Evolutionary conservation across 2,113 vertebrate species (phyloP), one percentile per base, ranked within the genome.

Genomic region (Zonotrichia leucophrys): DNA sequence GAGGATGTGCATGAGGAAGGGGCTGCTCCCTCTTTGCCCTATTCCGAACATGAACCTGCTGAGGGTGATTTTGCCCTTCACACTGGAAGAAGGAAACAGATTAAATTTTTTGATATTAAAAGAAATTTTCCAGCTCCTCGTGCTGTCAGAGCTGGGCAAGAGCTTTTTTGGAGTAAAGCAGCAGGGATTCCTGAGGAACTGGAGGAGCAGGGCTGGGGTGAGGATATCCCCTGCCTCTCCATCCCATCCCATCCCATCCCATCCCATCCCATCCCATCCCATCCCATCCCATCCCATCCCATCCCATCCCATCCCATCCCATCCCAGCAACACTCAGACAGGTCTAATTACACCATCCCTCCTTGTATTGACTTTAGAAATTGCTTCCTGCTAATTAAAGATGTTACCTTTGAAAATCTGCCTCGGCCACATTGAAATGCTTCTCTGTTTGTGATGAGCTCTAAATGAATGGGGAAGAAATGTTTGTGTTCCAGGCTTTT

Each of bases 311-410:
- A 50, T 70, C 35, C 66, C 66, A 47, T n/a, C 70, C 73, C 56
- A 56, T 20, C 14, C 47, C 39, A 1, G 55, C 28, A 37, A 20
- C 37, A 3, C 75, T 24, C 47, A 69, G 56, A 72, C 58, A 76
- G 0, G 0, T 84, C 55, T 66, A 39, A 80, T 88, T 83, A 20
- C 16, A 0, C 3, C 56, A 7, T 8, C 30, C 35, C 76, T 0
- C 35, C 72, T 28, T 17, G 5, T 95, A 80, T 72, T 96, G 82
- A 56, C 89, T 94, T 89, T 72, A 78, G 68, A 91, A 93, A 95
- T 94, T 73, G 50, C 63, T 83, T 94, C 31, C 7, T 23, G 73
- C n/a, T 96, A 87, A 94, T 95, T 92, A 95, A 89, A 92, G 72
- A 53, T 20, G 46, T 95, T 89, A 72, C 87, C 62, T 87, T 86